These are phyloP conservation scores for Yoshiicerus persimilis DNA, from an alignment of 1,140 invertebrate genomes.

Conservation along the genomic window DNA sequence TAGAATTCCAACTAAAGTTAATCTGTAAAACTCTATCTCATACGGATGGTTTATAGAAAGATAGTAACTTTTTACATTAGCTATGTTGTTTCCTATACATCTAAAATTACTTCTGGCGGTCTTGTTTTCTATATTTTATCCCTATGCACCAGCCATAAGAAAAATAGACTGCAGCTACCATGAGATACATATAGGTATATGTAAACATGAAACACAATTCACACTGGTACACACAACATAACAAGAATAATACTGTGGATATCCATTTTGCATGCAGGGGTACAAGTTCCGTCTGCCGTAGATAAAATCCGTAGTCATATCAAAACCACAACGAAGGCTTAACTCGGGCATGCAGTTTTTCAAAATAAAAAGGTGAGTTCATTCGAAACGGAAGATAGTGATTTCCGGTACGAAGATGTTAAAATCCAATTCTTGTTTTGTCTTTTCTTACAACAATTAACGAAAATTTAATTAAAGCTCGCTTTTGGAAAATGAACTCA, in stretches of 20 bases:
- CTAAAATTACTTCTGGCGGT: not conserved
- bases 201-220: not conserved
- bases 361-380: conserved; percentile 19
- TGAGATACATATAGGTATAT: too few species aligned
- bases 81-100: not conserved
- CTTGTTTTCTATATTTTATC: not conserved
- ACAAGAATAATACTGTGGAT: not conserved
- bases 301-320: conserved; percentile 4
- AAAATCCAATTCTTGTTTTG: not conserved
- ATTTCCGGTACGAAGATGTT: not conserved
- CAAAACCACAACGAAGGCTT: not conserved
- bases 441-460: not conserved
- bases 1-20: not conserved
- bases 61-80: not conserved
- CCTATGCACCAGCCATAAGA: not conserved
- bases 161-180: not conserved
- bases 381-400: not conserved
- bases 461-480: not conserved
- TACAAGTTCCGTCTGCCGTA: not conserved
- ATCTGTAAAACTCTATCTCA: not conserved
- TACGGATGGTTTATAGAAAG: not conserved
- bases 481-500: not conserved
- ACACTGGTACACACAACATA: not conserved
- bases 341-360: not conserved
- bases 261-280: not conserved